Evolutionary conservation across 2,888 invertebrate species (phyloP), one percentile per base, ranked within the genome.

Genomic region (Lepeophtheirus nordmannii): DNA sequence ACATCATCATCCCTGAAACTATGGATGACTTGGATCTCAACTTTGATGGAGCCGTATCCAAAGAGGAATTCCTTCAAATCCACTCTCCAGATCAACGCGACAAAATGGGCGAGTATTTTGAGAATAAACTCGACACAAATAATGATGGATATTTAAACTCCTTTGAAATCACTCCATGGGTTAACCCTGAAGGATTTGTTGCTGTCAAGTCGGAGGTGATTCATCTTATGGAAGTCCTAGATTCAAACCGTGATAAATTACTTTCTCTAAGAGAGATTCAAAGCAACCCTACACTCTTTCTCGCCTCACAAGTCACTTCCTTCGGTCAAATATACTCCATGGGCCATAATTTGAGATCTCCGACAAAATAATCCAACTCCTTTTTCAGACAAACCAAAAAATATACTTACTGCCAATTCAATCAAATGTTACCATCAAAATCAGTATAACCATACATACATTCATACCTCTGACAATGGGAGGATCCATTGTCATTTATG

Each of bases 261-360:
- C 17, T 62, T 9, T 38, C 39, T 12, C 8, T 40, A 3, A 8
- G 39, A 20, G 62, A 62, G n/a, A 40, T 40, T 14, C 41, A 38
- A 17, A 40, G 40, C 17, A 62, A 62, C 17, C 37, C 41, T 2
- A 22, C 37, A 20, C 40, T 62, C 8, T 62, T 62, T 17, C 41
- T 62, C 10, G 41, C 17, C 14, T 62, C 62, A 10, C 62, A 62
- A 62, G 23, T 40, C 7, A 39, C 62, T 1, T 62, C 37, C 39
- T 62, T 40, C 8, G 62, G 62, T n/a, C 39, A 62, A 17, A 62
- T 62, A 20, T 62, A 62, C 62, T 10, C 20, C 37, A 11, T 62
- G 60, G 37, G 3, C 30, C 30, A 30, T 30, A 30, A 30, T 30
- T 30, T 30, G 30, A 30, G 30, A 30, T 30, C 30, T 30, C 30